Percentiles rank a stretch among this genome's conserved stretches.
These are phyloP conservation scores for Chrysemys picta DNA, from an alignment of 2,113 vertebrate species.

Conservation along the genomic window DNA sequence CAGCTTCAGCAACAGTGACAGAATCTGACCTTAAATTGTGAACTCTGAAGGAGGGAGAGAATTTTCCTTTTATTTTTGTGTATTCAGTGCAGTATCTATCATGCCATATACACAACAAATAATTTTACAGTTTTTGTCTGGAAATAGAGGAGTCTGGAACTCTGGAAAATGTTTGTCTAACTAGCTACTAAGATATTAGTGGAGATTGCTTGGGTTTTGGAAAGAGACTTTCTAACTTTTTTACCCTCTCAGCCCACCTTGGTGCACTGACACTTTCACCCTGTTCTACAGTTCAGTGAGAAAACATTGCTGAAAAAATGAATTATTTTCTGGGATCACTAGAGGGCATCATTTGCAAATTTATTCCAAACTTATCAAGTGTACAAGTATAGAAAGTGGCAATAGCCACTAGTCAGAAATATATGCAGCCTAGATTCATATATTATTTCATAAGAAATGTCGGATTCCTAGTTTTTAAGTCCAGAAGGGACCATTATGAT, in stretches of 20 bases:
- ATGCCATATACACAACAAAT: not conserved
- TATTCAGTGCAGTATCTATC: not conserved
- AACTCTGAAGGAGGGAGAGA: fast-evolving
- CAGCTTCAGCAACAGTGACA: not conserved
- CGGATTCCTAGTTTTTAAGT: not conserved
- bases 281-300: not conserved
- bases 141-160: fast-evolving
- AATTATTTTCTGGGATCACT: fast-evolving
- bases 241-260: fast-evolving
- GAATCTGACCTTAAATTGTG: not conserved
- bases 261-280: not conserved
- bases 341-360: not conserved
- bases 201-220: not conserved
- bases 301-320: not conserved
- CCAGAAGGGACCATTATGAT: not conserved
- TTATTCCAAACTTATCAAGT: not conserved
- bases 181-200: not conserved
- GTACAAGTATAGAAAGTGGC: not conserved
- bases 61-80: not conserved
- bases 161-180: not conserved
- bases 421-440: not conserved
- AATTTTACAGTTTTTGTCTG: not conserved
- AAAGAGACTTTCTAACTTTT: not conserved
- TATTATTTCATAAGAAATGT: not conserved
- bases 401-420: not conserved